Percentiles rank a stretch among this genome's conserved stretches.
phyloP scores from a whole-genome alignment of 53 echinoderm and acorn worm species.

The Henricia sp. region DNA sequence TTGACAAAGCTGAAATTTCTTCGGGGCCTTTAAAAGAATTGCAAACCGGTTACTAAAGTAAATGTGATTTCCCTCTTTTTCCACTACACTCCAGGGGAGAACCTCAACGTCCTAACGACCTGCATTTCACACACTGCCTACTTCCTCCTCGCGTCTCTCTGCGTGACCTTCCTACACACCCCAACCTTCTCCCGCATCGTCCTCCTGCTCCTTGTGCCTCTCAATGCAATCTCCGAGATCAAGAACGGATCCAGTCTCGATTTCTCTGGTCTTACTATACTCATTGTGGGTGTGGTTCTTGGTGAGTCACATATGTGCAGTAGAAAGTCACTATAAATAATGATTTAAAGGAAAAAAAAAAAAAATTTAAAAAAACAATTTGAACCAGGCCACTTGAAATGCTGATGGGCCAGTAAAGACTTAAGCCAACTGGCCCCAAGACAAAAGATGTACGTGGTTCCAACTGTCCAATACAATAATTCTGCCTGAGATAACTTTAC shows the following conservation, averaged over 20 bases:
- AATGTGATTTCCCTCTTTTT: background rate
- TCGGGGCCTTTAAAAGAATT: too few relatives aligned
- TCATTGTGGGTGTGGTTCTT: constrained; percentile 65
- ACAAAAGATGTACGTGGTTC: too few relatives aligned
- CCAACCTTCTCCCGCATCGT: constrained; percentile 81
- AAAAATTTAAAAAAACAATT: too few relatives aligned
- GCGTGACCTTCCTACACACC: constrained; percentile 84
- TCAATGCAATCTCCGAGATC: constrained; percentile 91
- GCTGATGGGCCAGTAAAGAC: too few relatives aligned
- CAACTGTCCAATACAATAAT: too few relatives aligned
- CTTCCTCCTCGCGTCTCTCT: constrained; percentile 80
- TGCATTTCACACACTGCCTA: constrained; percentile 78
- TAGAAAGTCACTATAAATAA: too few relatives aligned
- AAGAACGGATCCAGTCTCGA: constrained; percentile 75
- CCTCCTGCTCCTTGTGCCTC: constrained; percentile 83
- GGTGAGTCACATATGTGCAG: constrained; percentile 58
- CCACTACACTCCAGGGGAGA: constrained; percentile 68
- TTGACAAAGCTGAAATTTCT: too few relatives aligned
- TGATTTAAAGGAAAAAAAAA: too few relatives aligned
- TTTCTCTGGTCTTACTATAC: constrained; percentile 72
- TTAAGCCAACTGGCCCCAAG: too few relatives aligned
- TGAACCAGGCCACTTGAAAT: too few relatives aligned
- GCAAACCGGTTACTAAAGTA: too few relatives aligned
- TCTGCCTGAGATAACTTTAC: too few relatives aligned
- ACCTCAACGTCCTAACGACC: constrained; percentile 68